phyloP scores from a whole-genome alignment of 2,888 invertebrate genomes.

The Torymus auratus region DNA sequence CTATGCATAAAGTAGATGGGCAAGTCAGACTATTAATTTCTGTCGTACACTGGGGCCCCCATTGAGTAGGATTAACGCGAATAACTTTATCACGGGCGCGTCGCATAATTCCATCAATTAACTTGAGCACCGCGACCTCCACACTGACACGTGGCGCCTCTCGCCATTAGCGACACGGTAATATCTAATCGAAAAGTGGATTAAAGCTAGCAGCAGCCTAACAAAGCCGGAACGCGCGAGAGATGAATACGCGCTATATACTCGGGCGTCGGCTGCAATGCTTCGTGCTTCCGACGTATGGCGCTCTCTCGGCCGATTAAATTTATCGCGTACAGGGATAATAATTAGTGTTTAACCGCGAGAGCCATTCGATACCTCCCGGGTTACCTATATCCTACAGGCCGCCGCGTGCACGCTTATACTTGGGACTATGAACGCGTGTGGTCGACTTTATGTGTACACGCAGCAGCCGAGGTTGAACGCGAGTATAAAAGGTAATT shows the following conservation, averaged over 20 bases:
- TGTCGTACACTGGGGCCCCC: not conserved
- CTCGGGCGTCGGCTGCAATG: too few relatives aligned
- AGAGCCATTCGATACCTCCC: conserved; percentile 52
- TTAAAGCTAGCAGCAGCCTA: conserved; percentile 17
- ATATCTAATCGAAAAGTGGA: conserved; percentile 45
- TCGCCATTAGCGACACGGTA: not conserved
- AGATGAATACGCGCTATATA: not conserved
- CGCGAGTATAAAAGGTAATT: conserved; percentile 68
- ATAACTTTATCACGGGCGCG: conserved; percentile 27
- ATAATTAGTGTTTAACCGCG: conserved; percentile 70
- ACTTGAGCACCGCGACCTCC: not conserved
- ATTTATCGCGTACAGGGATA: conserved; percentile 69
- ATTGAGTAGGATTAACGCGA: conserved; percentile 3
- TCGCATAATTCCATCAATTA: conserved; percentile 43
- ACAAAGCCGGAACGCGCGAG: too few relatives aligned
- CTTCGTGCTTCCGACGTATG: not conserved
- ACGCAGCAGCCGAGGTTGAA: conserved; percentile 34
- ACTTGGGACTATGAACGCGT: conserved; percentile 2
- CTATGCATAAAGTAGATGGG: not conserved
- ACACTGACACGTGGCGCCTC: too few relatives aligned
- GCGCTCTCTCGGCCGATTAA: conserved; percentile 62
- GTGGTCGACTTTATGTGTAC: not conserved
- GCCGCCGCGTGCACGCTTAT: too few relatives aligned
- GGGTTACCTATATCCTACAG: too few relatives aligned
- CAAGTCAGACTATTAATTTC: conserved; percentile 26